Percentiles rank a stretch among this genome's conserved stretches.
These are phyloP conservation scores for zebrafish (Danio rerio) DNA, from an alignment of 2,113 vertebrate genomes.

Conservation along the genomic window DNA sequence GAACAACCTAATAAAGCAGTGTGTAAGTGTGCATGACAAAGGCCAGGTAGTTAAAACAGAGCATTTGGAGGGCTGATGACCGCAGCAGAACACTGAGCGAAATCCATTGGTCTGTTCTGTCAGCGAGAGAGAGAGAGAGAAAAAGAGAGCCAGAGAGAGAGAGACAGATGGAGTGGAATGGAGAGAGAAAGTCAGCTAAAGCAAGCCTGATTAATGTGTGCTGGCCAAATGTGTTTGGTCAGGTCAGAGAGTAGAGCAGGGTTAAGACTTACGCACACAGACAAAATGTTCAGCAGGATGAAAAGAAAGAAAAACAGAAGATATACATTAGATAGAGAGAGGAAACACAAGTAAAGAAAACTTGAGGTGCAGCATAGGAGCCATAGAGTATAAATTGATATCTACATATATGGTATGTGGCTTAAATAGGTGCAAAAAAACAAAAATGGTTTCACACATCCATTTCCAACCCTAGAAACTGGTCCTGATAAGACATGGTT, in stretches of 20 bases:
- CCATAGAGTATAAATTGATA: no score
- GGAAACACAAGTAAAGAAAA: neutral
- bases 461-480: no score
- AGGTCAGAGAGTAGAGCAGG: neutral
- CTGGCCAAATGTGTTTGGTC: slow-evolving; percentile 31
- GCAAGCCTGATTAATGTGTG: slow-evolving; percentile 41
- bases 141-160: neutral
- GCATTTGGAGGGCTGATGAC: slow-evolving; percentile 23
- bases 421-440: no score
- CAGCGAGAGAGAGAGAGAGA: slow-evolving; percentile 13
- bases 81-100: slow-evolving; percentile 36
- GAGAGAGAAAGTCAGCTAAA: slow-evolving; percentile 17
- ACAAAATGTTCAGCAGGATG: neutral
- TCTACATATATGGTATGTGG: no score
- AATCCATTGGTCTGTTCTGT: slow-evolving; percentile 41
- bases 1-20: slow-evolving; percentile 35
- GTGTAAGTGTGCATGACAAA: slow-evolving; percentile 37
- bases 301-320: neutral
- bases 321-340: neutral
- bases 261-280: slow-evolving; percentile 4
- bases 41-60: slow-evolving; percentile 28
- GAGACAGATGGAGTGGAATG: neutral
- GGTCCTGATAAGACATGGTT: no score
- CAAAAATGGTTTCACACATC: no score
- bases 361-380: no score